Base-by-base conservation (phyloP, 2,797 vertebrate species). In the Scleropages formosus region DNA sequence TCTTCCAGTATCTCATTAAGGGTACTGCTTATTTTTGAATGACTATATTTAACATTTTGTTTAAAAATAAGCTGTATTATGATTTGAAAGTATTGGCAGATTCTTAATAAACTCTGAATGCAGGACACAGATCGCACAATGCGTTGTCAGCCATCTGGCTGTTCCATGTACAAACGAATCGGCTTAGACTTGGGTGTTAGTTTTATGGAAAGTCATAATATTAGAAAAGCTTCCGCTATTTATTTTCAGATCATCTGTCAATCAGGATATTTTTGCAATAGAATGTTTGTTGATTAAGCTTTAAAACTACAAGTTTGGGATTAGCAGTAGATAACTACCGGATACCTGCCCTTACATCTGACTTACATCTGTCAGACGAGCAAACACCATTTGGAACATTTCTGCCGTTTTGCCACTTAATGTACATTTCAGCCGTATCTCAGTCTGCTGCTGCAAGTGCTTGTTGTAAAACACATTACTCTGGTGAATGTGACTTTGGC, bases 151-250 rank as follows among this genome's bases (percentile, higher is more conserved):
- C 65, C 65, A 12, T 67, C 44, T 47, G 67, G 39, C 65, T 68
- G n/a, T 11, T 20, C 13, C 13, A 4, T 3, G 12, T 15, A 0
- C 4, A 4, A 46, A 24, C 69, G 67, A 69, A 39, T 69, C 46
- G 69, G 8, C 0, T n/a, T 7, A 22, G n/a, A 69, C n/a, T 69
- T 69, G 44, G 67, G 47, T 69, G 67, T 13, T 68, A 68, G 7
- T 68, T 69, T 69, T 49, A 22, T 16, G 44, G 22, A 69, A 69
- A 69, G n/a, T 69, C 47, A 53, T 69, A 67, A 24, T 67, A 53
- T 69, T 49, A 24, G 49, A 49, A 69, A 27, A 53, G 11, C 66
- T 27, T 31, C 31, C 31, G 10, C 44, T 68, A 47, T 47, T 49
- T 68, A 31, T 49, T 47, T 68, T 49, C 65, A 39, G 8, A 65